Evolutionary conservation across 2,888 invertebrate species (phyloP), one percentile per base, ranked within the genome.

Genomic region (Sphinx pinastri): DNA sequence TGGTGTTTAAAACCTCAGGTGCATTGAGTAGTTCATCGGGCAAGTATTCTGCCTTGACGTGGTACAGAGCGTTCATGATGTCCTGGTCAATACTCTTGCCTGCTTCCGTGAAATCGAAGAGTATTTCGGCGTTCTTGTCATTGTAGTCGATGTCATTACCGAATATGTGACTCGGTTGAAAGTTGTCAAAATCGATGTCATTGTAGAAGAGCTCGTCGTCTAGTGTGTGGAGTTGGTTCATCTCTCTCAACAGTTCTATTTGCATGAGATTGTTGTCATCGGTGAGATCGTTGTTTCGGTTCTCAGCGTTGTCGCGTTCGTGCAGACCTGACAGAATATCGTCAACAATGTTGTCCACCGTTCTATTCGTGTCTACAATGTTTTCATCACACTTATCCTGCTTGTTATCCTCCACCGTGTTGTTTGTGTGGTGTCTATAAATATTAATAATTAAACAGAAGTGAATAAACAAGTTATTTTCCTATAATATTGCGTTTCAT

Each of bases 321-420:
- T 93, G 93, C 76, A 93, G 93, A 0, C 90, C 93, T 2, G 93
- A 91, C 0, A 94, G 80, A 47, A 94, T 93, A 47, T 93, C 93
- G 71, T 94, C 92, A 0, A 93, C 93, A 38, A 94, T 92, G 49
- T 90, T 93, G 67, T 93, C 92, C 6, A 88, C 93, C 0, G 92
- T 90, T 71, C 87, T 68, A 69, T 77, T 81, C 1, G 82, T 75
- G 67, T 81, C 81, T 12, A 71, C 59, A 31, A 76, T 79, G 0
- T 79, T 67, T 25, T 78, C 72, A 31, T 73, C 72, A 12, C 63
- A 79, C 70, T 81, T 81, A 45, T 86, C 81, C 31, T 84, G 84
- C 71, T 82, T 86, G 0, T 79, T 78, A 0, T 74, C 83, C 49
- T 57, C 78, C 2, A 77, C 67, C 0, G 75, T 57, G 31, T 77